These are phyloP conservation scores for Mythimna ferrago DNA, from an alignment of 2,888 invertebrate genomes.

Conservation along the genomic window DNA sequence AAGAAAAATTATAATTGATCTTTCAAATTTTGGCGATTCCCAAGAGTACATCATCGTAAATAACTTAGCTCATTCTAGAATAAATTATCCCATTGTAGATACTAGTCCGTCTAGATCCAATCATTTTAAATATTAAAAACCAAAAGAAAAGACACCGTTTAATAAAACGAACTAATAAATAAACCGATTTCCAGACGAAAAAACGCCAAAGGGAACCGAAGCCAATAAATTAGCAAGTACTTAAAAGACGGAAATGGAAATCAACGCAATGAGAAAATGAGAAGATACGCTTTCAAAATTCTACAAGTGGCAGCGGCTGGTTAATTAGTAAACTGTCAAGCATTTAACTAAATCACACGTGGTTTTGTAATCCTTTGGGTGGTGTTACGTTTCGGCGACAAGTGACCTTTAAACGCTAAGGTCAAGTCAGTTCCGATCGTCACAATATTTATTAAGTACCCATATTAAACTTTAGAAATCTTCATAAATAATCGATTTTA, in stretches of 20 bases:
- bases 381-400: constrained; percentile 39
- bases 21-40: no score
- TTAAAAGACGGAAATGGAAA: constrained; percentile 17
- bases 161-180: constrained; percentile 26
- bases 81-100: no score
- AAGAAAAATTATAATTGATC: no score
- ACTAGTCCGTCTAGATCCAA: background rate
- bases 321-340: constrained; percentile 31
- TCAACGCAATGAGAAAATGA: constrained; percentile 21
- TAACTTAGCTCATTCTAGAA: no score
- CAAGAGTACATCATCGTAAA: no score
- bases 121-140: background rate
- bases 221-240: constrained; percentile 35
- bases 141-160: background rate
- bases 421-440: constrained; percentile 30
- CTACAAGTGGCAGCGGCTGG: constrained; percentile 23
- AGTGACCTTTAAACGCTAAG: constrained; percentile 43
- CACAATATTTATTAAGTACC: constrained; percentile 17
- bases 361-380: constrained; percentile 42
- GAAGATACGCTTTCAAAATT: constrained; percentile 14
- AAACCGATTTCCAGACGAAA: background rate
- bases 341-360: constrained; percentile 35
- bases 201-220: constrained; percentile 26
- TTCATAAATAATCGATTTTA: constrained; percentile 10
- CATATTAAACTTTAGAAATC: background rate